Evolutionary conservation across 2,888 invertebrate genomes (phyloP), one percentile per base, ranked within the genome.

Genomic region (Dryadula phaetusa): DNA sequence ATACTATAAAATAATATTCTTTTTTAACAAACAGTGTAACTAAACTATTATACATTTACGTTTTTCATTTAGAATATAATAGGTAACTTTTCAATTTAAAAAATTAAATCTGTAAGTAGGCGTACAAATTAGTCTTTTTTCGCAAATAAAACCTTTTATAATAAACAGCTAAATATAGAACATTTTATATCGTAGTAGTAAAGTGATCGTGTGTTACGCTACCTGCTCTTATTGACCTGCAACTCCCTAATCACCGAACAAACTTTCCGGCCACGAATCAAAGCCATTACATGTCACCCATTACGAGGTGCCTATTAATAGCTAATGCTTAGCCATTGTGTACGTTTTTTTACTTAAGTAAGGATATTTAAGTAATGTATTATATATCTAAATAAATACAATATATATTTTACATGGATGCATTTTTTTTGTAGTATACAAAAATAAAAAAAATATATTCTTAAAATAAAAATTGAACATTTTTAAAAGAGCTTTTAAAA

Each of bases 181-280:
- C n/a, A 20, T 40, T 40, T 28, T 47, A 66, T 63, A 40, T 60
- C 42, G 34, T 52, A 56, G 58, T 32, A 58, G 40, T 37, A 20
- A 20, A 42, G 14, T 46, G 61, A 25, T 53, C 64, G 62, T 67
- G 63, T 64, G 79, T 79, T 76, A 75, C 75, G 79, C 86, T 90
- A 90, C 89, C 89, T 89, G 91, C 80, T 77, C 74, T 77, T 83
- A 86, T 84, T 85, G 85, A 89, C 90, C 89, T 85, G 83, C 81
- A 44, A 61, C 80, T 76, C 76, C 76, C 73, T 90, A 88, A 90
- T 88, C 87, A 85, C 81, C 72, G 74, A 79, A 82, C 85, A 77
- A 80, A 83, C 81, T 80, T 74, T 69, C 78, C 76, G 74, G 79
- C 84, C 88, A 88, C 87, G 88, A 84, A 87, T 84, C 82, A 80